Percentiles rank a stretch among this genome's conserved stretches.
phyloP scores from a whole-genome alignment of 2,888 invertebrate genomes.

The Agriopis aurantiaria region DNA sequence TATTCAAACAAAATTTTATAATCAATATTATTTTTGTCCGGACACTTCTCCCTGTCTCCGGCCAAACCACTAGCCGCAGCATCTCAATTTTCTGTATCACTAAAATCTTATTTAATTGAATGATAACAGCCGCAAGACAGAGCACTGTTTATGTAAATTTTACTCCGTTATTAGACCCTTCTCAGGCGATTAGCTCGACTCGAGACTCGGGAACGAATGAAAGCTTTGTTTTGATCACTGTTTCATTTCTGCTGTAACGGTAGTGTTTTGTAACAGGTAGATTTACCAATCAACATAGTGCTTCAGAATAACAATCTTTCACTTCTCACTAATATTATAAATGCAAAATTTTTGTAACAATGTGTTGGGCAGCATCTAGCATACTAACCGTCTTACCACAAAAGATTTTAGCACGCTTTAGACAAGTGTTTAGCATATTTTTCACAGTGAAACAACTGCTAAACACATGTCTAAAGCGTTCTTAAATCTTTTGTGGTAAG shows the following conservation, averaged over 20 bases:
- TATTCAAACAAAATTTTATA: background rate
- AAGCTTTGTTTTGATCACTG: slow-evolving; percentile 64
- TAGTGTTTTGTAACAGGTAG: slow-evolving; percentile 30
- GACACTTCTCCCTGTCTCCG: slow-evolving; percentile 11
- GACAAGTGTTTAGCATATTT: too few species aligned
- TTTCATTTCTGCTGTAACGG: slow-evolving; percentile 60
- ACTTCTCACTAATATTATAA: too few species aligned
- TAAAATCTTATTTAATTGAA: slow-evolving; percentile 84
- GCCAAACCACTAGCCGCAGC: slow-evolving; percentile 49
- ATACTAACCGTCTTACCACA: too few species aligned
- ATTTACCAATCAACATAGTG: slow-evolving; percentile 10
- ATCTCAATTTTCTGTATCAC: slow-evolving; percentile 73
- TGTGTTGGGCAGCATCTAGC: too few species aligned
- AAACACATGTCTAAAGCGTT: too few species aligned
- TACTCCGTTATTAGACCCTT: slow-evolving; percentile 75
- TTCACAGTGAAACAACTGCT: too few species aligned
- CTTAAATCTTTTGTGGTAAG: too few species aligned
- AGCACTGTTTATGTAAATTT: slow-evolving; percentile 82
- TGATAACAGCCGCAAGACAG: slow-evolving; percentile 83
- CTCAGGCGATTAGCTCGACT: slow-evolving; percentile 67
- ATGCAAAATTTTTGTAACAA: too few species aligned
- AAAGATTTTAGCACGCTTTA: too few species aligned
- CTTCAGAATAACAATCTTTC: background rate
- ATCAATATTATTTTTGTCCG: background rate
- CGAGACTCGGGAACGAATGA: slow-evolving; percentile 48